These are phyloP conservation scores for Aplochiton taeniatus DNA, from an alignment of 2,797 vertebrate species.

Conservation along the genomic window DNA sequence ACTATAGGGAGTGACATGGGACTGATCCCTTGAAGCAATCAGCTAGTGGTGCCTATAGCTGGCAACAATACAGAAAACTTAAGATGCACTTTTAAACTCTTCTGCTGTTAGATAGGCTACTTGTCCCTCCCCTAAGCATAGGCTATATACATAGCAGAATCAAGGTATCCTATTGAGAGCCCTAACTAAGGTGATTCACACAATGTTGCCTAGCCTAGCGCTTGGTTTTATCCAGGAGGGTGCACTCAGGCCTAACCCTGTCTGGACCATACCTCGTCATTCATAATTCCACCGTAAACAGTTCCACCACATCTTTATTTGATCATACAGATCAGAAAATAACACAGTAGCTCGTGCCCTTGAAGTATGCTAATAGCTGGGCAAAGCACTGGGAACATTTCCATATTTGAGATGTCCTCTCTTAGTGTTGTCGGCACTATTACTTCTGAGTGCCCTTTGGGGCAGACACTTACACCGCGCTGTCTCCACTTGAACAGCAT, in stretches of 20 bases:
- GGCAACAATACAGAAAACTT: conserved; percentile 35
- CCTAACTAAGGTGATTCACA: conserved; percentile 11
- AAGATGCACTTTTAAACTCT: too few species aligned
- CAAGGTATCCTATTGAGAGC: not conserved
- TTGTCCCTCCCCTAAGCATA: too few species aligned
- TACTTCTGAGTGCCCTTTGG: conserved; percentile 49
- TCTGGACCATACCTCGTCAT: conserved; percentile 6
- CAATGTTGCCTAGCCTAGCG: not conserved
- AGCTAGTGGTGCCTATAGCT: conserved; percentile 33
- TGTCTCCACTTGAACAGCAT: conserved; percentile 31
- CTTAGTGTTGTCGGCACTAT: conserved; percentile 37
- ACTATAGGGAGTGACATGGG: conserved; percentile 36
- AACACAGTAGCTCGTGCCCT: conserved; percentile 1
- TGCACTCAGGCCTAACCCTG: conserved; percentile 22
- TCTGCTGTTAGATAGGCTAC: too few species aligned
- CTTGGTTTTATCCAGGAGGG: conserved; percentile 22
- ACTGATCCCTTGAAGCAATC: conserved; percentile 39
- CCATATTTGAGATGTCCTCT: conserved; percentile 15
- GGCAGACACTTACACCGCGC: conserved; percentile 27
- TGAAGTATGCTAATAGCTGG: not conserved
- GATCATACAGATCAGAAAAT: conserved; percentile 15
- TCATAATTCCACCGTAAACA: conserved; percentile 6
- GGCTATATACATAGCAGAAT: too few species aligned
- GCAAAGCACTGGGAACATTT: conserved; percentile 19
- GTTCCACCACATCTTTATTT: conserved; percentile 2